Evolutionary conservation across 2,888 invertebrate genomes (phyloP).

Genomic region (Temnothorax unifasciatus): DNA sequence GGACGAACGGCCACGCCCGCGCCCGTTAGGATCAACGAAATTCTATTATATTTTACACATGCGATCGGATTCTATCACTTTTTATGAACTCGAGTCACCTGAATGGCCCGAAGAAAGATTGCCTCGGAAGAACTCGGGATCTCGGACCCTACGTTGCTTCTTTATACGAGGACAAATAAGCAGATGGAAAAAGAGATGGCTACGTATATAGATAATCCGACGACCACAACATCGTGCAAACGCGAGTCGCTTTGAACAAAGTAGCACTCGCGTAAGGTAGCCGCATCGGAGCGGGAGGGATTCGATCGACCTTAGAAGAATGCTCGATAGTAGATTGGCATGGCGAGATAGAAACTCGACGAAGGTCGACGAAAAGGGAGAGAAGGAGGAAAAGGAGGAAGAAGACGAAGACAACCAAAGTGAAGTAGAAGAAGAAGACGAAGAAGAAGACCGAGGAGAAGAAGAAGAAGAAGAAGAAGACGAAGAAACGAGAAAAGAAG

Average conservation of each 20-base stretch:
- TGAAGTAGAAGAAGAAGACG: constrained; percentile 28
- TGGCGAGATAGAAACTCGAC: constrained; percentile 49
- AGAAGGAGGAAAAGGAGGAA: constrained; percentile 29
- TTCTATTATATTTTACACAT: neutral
- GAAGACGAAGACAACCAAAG: constrained; percentile 15
- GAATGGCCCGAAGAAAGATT: neutral
- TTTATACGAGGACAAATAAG: neutral
- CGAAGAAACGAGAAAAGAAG: constrained; percentile 24
- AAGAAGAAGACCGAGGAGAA: constrained; percentile 26
- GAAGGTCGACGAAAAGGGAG: constrained; percentile 54
- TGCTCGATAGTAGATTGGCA: constrained; percentile 61
- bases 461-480: constrained; percentile 5
- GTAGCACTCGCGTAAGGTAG: constrained; percentile 53
- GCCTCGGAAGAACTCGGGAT: neutral
- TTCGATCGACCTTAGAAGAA: constrained; percentile 63
- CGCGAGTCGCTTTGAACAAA: constrained; percentile 33
- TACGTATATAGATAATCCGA: constrained; percentile 26
- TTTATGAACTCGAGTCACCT: neutral
- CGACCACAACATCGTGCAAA: constrained; percentile 52
- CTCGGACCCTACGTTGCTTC: neutral
- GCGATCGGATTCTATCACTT: neutral
- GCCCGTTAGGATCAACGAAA: neutral
- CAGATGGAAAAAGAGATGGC: constrained; percentile 29
- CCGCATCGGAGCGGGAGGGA: constrained; percentile 58
- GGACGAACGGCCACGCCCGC: neutral